These are phyloP conservation scores for Antedon mediterranea DNA, from an alignment of 53 echinoderm and acorn worm genomes.

Conservation along the genomic window DNA sequence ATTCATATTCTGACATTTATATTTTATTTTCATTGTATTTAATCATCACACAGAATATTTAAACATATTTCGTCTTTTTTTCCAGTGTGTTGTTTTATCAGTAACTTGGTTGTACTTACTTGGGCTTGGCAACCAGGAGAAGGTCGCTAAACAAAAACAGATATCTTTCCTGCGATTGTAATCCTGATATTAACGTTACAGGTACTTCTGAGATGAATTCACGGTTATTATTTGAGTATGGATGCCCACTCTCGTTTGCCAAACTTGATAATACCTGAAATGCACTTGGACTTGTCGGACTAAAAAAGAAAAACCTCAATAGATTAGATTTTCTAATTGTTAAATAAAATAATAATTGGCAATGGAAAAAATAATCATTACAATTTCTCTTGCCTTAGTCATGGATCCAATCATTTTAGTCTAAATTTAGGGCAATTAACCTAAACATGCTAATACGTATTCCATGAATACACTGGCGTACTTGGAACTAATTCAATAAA, in stretches of 20 bases:
- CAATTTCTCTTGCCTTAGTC: not conserved
- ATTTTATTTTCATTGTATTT: no score
- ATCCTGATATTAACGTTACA: slow-evolving; percentile 58
- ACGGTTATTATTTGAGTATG: slow-evolving; percentile 34
- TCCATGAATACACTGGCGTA: no score
- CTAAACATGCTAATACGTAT: no score
- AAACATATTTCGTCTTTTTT: no score
- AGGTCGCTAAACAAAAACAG: slow-evolving; percentile 81
- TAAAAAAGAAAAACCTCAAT: not conserved
- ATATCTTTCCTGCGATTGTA: slow-evolving; percentile 63
- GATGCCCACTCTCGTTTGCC: not conserved
- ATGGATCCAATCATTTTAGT: no score
- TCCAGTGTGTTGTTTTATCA: no score
- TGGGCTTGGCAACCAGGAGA: slow-evolving; percentile 87
- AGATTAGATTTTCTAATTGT: not conserved
- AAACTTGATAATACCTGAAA: not conserved
- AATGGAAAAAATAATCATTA: not conserved
- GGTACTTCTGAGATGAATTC: slow-evolving; percentile 82
- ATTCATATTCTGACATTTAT: no score
- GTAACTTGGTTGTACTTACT: no score
- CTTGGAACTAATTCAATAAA: no score
- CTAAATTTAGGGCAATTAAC: no score
- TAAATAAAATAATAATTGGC: no score
- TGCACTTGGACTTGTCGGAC: not conserved
- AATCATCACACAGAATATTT: no score